phyloP scores from a whole-genome alignment of 2,797 vertebrate species.

The Rousettus madagascariensis region DNA sequence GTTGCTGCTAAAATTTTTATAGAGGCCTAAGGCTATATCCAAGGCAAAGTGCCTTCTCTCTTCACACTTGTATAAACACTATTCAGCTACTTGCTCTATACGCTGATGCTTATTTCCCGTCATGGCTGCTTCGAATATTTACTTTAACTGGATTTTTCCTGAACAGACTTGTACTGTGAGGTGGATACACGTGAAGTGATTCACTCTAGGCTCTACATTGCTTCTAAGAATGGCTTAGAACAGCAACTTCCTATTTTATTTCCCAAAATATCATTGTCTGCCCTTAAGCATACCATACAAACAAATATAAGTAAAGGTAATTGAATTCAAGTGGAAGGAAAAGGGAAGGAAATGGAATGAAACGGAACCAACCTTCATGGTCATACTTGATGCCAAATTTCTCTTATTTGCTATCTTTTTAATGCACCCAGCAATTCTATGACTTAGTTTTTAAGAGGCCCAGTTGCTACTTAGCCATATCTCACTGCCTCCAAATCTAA shows the following conservation, averaged over 20 bases:
- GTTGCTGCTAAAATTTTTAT: background rate
- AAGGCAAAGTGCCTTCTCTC: background rate
- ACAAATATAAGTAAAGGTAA: background rate
- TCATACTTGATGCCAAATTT: background rate
- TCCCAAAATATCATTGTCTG: background rate
- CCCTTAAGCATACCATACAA: background rate
- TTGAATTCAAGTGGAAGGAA: background rate
- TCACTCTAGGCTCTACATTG: background rate
- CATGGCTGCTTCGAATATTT: background rate
- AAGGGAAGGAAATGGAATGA: background rate
- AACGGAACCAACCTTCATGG: background rate
- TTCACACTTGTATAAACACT: background rate
- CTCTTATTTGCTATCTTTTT: conserved; percentile 9
- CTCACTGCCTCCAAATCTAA: background rate
- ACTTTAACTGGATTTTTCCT: background rate
- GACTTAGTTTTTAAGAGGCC: background rate
- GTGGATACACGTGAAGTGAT: background rate
- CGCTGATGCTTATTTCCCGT: background rate
- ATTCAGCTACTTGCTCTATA: background rate
- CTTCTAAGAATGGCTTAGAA: background rate
- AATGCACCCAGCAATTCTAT: background rate
- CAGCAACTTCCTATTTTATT: background rate
- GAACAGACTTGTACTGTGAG: background rate
- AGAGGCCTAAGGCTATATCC: background rate
- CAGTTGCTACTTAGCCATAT: background rate